Percentiles rank a stretch among this genome's conserved stretches.
Evolutionary conservation across 2,113 vertebrate species (phyloP).

Genomic region (Scortum barcoo): DNA sequence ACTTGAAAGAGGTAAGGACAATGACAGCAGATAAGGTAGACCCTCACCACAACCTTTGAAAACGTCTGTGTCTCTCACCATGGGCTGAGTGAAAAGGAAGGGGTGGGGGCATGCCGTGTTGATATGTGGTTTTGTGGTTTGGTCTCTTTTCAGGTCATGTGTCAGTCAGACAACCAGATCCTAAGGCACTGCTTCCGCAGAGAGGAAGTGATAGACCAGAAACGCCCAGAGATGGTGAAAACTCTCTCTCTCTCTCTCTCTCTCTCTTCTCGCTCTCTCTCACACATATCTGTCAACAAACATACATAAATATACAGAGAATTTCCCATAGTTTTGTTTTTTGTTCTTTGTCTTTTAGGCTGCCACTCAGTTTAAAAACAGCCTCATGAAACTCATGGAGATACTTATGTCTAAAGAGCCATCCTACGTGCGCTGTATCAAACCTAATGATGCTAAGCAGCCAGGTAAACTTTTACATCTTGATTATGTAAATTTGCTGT

Average conservation of each 20-base stretch:
- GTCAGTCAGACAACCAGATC: slow-evolving; percentile 93
- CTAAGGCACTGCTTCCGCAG: slow-evolving; percentile 92
- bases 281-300: not conserved
- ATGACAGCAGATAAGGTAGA: not conserved
- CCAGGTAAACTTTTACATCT: slow-evolving; percentile 82
- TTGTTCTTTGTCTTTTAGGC: slow-evolving; percentile 80
- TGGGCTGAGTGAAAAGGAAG: slow-evolving; percentile 5
- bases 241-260: not conserved
- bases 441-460: slow-evolving; percentile 96
- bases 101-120: slow-evolving; percentile 14
- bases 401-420: slow-evolving; percentile 98
- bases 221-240: slow-evolving; percentile 93
- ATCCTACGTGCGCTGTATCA: slow-evolving; percentile 96
- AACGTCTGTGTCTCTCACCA: not conserved
- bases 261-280: not conserved
- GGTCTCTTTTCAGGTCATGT: slow-evolving; percentile 88
- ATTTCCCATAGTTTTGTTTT: slow-evolving; percentile 5
- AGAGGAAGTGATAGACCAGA: slow-evolving; percentile 93
- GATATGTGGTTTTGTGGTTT: slow-evolving; percentile 59
- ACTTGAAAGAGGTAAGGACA: slow-evolving; percentile 94
- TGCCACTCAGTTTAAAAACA: slow-evolving; percentile 96
- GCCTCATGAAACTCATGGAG: slow-evolving; percentile 94
- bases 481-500: not conserved
- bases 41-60: slow-evolving; percentile 1
- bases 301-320: slow-evolving; percentile 1